phyloP scores from a whole-genome alignment of 2,888 invertebrate genomes.

The Agonopterix alstromeriana region DNA sequence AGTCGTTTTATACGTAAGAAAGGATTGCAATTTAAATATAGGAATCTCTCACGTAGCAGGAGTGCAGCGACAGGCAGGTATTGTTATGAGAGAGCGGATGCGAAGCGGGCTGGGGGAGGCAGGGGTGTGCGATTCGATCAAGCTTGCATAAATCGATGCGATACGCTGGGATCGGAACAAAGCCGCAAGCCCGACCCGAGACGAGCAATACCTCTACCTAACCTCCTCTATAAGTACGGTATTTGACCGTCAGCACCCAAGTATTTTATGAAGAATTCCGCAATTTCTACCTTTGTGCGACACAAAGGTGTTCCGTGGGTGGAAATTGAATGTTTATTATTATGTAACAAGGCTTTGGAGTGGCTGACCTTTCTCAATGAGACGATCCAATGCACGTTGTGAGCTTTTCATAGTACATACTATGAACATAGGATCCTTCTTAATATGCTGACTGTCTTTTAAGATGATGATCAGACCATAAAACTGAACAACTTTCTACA shows the following conservation, averaged over 20 bases:
- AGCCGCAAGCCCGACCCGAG: conserved; percentile 52
- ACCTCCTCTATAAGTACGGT: conserved; percentile 6
- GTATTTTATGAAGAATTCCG: conserved; percentile 17
- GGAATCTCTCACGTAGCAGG: conserved; percentile 13
- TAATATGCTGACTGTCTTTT: too few relatives aligned
- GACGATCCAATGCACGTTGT: not conserved
- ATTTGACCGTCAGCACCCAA: conserved; percentile 20
- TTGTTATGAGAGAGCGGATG: conserved; percentile 38
- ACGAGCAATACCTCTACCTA: conserved; percentile 23
- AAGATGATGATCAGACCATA: too few relatives aligned
- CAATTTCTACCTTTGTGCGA: not conserved
- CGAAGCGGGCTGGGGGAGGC: conserved; percentile 15
- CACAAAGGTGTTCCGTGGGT: not conserved
- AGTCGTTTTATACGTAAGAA: too few relatives aligned
- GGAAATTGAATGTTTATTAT: too few relatives aligned
- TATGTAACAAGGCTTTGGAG: too few relatives aligned
- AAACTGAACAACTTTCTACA: too few relatives aligned
- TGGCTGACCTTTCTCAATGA: too few relatives aligned
- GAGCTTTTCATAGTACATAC: too few relatives aligned
- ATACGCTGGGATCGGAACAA: conserved; percentile 67
- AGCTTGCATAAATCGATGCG: conserved; percentile 73
- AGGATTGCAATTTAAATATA: too few relatives aligned
- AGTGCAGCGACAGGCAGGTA: conserved; percentile 42
- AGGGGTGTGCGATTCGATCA: conserved; percentile 55
- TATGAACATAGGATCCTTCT: too few relatives aligned